phyloP scores from a whole-genome alignment of 2,888 invertebrate genomes.

The Lepidocyrtoides sp. region DNA sequence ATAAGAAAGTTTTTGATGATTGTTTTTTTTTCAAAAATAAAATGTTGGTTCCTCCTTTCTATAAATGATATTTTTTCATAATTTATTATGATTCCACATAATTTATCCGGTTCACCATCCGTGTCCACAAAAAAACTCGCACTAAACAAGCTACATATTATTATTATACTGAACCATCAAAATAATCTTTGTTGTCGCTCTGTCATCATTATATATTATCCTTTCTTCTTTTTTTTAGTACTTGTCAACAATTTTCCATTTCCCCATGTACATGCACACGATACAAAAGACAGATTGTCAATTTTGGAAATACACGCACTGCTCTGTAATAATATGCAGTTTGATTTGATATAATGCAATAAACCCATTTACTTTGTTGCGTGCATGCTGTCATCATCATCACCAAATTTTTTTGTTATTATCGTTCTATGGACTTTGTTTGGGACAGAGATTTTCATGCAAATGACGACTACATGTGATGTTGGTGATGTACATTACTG shows the following conservation, averaged over 20 bases:
- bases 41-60: neutral
- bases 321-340: neutral
- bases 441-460: slow-evolving; percentile 34
- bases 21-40: too few species aligned
- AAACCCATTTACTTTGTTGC: slow-evolving; percentile 29
- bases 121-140: slow-evolving; percentile 55
- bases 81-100: slow-evolving; percentile 11
- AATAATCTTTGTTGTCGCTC: neutral
- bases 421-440: neutral
- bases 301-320: slow-evolving; percentile 1
- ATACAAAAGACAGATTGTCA: neutral
- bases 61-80: neutral
- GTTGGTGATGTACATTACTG: neutral
- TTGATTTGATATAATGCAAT: too few species aligned
- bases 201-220: slow-evolving; percentile 18
- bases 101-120: slow-evolving; percentile 42
- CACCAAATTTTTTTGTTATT: slow-evolving; percentile 30
- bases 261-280: too few species aligned
- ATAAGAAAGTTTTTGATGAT: neutral
- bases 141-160: slow-evolving; percentile 44
- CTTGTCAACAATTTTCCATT: neutral
- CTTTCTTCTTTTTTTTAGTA: neutral
- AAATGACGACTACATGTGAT: slow-evolving; percentile 39
- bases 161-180: neutral
- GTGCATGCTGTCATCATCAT: slow-evolving; percentile 51